These are phyloP conservation scores for Cepphus grylle DNA, from an alignment of 2,113 vertebrate genomes.

Conservation along the genomic window DNA sequence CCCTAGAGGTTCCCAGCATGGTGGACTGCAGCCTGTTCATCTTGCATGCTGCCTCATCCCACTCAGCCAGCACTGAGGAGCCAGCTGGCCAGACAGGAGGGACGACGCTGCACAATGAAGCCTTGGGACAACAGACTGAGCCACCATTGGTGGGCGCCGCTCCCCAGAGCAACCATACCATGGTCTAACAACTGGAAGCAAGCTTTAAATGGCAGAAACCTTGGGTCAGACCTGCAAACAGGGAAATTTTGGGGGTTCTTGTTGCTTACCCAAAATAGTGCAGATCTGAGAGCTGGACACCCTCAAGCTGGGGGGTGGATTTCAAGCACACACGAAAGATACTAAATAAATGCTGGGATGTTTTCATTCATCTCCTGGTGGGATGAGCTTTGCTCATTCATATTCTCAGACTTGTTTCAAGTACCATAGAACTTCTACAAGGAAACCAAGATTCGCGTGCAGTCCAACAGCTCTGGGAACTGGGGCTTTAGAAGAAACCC, in stretches of 20 bases:
- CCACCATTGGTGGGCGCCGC: fast-evolving
- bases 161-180: not conserved
- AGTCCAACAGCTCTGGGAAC: not conserved
- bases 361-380: not conserved
- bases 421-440: not conserved
- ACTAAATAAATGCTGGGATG: not conserved
- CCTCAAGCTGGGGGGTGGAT: not conserved
- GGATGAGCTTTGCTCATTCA: not conserved
- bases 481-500: not conserved
- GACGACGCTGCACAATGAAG: not conserved
- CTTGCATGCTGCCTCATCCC: not conserved
- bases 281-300: not conserved
- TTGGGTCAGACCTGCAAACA: not conserved
- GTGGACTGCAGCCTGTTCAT: not conserved
- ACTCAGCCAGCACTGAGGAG: not conserved
- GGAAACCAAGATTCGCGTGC: not conserved
- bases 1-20: not conserved
- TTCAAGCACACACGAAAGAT: not conserved
- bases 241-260: not conserved
- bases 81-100: not conserved
- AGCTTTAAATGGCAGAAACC: not conserved
- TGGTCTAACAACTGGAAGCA: not conserved
- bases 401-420: not conserved
- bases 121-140: not conserved
- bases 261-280: not conserved